A percentile compares a stretch with the other conserved stretches of the same genome.
These are phyloP conservation scores for Grus americana DNA, from an alignment of 2,113 vertebrate genomes.

Conservation along the genomic window DNA sequence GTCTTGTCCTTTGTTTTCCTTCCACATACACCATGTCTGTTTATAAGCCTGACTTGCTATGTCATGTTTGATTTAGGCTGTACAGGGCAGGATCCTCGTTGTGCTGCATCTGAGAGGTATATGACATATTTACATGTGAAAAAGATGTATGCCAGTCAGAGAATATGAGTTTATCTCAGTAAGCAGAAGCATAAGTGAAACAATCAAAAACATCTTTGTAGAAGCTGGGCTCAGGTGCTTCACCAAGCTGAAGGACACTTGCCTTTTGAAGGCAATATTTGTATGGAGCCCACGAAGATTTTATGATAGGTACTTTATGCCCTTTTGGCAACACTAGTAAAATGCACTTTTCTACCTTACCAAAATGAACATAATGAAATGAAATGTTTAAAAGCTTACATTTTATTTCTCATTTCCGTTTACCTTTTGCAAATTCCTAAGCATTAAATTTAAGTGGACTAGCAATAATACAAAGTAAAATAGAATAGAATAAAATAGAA, in stretches of 20 bases:
- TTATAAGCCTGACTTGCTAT: background rate
- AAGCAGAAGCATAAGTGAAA: background rate
- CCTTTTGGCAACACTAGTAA: background rate
- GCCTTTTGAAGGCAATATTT: background rate
- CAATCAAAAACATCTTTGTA: background rate
- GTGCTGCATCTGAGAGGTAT: background rate
- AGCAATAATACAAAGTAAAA: background rate
- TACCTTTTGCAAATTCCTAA: background rate
- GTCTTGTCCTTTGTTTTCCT: background rate
- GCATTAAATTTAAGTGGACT: background rate
- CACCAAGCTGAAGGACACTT: background rate
- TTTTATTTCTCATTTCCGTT: background rate
- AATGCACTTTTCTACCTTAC: background rate
- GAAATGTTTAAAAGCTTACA: background rate
- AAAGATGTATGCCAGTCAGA: background rate
- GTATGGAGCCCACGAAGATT: background rate
- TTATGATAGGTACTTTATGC: background rate
- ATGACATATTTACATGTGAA: background rate
- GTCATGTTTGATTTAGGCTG: background rate
- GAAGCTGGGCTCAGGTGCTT: background rate
- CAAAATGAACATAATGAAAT: background rate
- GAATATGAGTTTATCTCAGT: background rate
- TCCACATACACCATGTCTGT: background rate
- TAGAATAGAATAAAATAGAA: background rate
- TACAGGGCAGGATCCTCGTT: background rate